These are phyloP conservation scores for Lepus oiostolus DNA, from an alignment of 2,797 vertebrate genomes.

Conservation along the genomic window DNA sequence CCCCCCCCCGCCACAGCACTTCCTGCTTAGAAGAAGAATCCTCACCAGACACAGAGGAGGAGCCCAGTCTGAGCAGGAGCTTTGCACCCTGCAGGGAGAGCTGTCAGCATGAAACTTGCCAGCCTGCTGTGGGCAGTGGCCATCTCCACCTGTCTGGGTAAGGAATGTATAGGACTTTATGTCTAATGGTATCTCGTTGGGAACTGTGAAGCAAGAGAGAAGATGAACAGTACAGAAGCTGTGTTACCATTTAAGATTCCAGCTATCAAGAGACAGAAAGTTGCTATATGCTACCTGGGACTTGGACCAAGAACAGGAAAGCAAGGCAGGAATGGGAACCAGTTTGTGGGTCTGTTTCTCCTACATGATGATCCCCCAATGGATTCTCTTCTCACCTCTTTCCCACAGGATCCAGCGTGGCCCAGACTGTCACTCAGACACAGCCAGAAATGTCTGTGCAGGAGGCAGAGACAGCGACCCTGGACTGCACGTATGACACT, in stretches of 20 bases:
- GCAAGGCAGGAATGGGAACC: neutral
- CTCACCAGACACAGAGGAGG: neutral
- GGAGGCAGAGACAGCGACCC: neutral
- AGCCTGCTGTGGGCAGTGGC: neutral
- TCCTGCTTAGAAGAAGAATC: slow-evolving; percentile 49
- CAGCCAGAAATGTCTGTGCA: slow-evolving; percentile 24
- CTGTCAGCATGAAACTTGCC: neutral
- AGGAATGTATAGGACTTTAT: neutral
- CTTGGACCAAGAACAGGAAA: neutral
- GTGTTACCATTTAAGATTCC: neutral
- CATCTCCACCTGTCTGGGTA: slow-evolving; percentile 49
- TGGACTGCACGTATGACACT: slow-evolving; percentile 36
- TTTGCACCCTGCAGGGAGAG: neutral
- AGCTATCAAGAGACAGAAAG: neutral
- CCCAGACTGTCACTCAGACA: slow-evolving; percentile 67
- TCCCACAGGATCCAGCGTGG: neutral
- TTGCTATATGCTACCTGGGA: neutral
- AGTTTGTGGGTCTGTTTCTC: neutral
- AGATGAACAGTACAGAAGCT: neutral
- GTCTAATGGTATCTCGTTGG: neutral
- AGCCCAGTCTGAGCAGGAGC: neutral
- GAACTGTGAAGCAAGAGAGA: neutral
- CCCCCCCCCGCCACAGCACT: neutral
- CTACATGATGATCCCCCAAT: neutral
- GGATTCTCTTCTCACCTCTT: neutral